Percentiles rank a stretch among this genome's conserved stretches.
Conservation (phyloP, 1,140 invertebrate species). For the Leptinotarsa undecemlineata region DNA sequence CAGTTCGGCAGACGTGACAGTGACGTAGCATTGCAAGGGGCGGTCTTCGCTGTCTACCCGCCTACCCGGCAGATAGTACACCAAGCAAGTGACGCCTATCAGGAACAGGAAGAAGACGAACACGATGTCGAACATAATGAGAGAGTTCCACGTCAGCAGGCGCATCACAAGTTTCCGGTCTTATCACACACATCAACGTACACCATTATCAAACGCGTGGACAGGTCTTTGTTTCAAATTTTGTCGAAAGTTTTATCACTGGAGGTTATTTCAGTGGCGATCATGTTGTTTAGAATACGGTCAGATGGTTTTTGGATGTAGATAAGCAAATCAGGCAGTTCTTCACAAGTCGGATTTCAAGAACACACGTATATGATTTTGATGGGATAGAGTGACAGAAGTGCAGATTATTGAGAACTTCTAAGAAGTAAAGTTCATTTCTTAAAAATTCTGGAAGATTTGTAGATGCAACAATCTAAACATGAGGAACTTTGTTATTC, state of each 20-base stretch:
- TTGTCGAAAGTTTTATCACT: not conserved
- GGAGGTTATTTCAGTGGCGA: not conserved
- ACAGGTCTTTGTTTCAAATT: not conserved
- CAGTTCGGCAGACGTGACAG: slow-evolving; percentile 46
- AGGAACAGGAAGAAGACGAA: slow-evolving; percentile 84
- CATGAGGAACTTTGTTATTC: too few relatives aligned
- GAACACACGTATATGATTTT: not conserved
- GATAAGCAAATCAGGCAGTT: not conserved
- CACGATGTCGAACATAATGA: slow-evolving; percentile 84
- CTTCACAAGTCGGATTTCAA: not conserved
- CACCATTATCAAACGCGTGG: not conserved
- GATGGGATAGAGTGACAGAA: too few relatives aligned
- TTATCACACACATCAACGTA: slow-evolving; percentile 6
- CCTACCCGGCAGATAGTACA: slow-evolving; percentile 72
- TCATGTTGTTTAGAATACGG: not conserved
- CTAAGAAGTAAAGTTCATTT: too few relatives aligned
- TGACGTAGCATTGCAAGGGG: slow-evolving; percentile 53
- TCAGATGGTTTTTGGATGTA: not conserved
- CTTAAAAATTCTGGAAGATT: too few relatives aligned
- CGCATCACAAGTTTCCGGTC: slow-evolving; percentile 61
- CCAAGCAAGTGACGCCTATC: slow-evolving; percentile 76
- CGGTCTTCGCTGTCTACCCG: slow-evolving; percentile 44
- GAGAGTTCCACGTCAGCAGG: slow-evolving; percentile 79
- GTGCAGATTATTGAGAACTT: too few relatives aligned
- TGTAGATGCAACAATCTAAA: too few relatives aligned